These are phyloP conservation scores for Ennomos erosarius DNA, from an alignment of 2,888 invertebrate species.

Conservation along the genomic window DNA sequence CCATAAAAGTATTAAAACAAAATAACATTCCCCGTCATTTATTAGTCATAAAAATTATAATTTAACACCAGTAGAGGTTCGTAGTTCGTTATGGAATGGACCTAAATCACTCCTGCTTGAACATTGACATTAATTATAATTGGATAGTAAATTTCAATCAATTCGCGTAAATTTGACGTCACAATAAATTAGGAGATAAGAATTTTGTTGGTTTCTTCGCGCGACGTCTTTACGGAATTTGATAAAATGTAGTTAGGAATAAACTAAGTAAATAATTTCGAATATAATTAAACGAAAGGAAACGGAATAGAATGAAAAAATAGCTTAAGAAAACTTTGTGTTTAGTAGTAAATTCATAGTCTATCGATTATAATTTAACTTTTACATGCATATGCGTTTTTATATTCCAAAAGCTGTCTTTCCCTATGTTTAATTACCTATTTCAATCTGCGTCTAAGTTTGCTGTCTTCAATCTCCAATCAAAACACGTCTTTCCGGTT, in stretches of 20 bases:
- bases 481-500: too few relatives aligned
- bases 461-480: too few relatives aligned
- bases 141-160: slow-evolving; percentile 46
- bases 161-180: slow-evolving; percentile 36
- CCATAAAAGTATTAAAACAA: slow-evolving; percentile 25
- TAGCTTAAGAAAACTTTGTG: too few relatives aligned
- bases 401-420: too few relatives aligned
- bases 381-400: too few relatives aligned
- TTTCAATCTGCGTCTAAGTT: too few relatives aligned
- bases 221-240: not conserved
- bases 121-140: slow-evolving; percentile 44
- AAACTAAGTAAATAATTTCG: too few relatives aligned
- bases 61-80: slow-evolving; percentile 34
- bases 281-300: too few relatives aligned
- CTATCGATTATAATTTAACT: too few relatives aligned
- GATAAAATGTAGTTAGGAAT: not conserved
- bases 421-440: too few relatives aligned
- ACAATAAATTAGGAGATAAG: slow-evolving; percentile 35
- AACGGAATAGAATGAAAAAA: too few relatives aligned
- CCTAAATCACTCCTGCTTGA: slow-evolving; percentile 36
- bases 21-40: slow-evolving; percentile 25
- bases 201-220: not conserved
- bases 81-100: slow-evolving; percentile 31
- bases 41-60: slow-evolving; percentile 35
- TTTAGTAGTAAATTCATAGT: too few relatives aligned